Conservation (phyloP, 2,797 vertebrate species). For the Zenarchopterus dispar region DNA sequence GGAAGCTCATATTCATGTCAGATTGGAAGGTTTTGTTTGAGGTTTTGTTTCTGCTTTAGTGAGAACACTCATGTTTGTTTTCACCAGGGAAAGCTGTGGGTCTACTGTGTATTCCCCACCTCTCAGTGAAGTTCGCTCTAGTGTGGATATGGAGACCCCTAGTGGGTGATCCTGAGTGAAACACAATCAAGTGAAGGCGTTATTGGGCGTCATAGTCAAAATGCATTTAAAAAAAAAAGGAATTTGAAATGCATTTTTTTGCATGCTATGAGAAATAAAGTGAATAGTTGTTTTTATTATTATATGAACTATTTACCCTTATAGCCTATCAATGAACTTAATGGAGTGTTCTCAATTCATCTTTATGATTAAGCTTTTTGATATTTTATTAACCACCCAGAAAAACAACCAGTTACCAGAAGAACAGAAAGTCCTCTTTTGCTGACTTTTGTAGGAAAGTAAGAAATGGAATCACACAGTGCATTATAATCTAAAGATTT, state of each 20-base stretch:
- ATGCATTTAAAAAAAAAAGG: background rate
- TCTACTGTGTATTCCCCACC: slow-evolving; percentile 55
- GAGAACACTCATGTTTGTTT: slow-evolving; percentile 61
- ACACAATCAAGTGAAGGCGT: slow-evolving; percentile 49
- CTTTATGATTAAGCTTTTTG: too few species aligned
- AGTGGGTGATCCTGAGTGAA: slow-evolving; percentile 73
- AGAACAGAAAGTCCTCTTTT: too few species aligned
- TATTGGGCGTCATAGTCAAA: slow-evolving; percentile 26
- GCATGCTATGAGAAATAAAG: too few species aligned
- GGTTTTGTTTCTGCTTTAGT: slow-evolving; percentile 66
- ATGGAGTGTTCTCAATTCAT: slow-evolving; percentile 3
- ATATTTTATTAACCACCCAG: too few species aligned
- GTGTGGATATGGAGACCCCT: slow-evolving; percentile 82
- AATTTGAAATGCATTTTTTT: too few species aligned
- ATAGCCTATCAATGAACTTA: background rate
- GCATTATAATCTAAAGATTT: too few species aligned
- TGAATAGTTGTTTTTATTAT: too few species aligned
- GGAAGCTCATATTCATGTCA: slow-evolving; percentile 46
- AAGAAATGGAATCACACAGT: background rate
- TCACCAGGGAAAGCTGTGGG: slow-evolving; percentile 61
- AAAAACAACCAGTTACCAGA: too few species aligned
- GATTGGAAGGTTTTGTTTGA: slow-evolving; percentile 54
- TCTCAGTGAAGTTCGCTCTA: slow-evolving; percentile 46
- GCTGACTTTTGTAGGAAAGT: slow-evolving; percentile 5
- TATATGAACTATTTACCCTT: background rate